phyloP scores from a whole-genome alignment of 1,140 invertebrate genomes.

The Nasonia vitripennis region DNA sequence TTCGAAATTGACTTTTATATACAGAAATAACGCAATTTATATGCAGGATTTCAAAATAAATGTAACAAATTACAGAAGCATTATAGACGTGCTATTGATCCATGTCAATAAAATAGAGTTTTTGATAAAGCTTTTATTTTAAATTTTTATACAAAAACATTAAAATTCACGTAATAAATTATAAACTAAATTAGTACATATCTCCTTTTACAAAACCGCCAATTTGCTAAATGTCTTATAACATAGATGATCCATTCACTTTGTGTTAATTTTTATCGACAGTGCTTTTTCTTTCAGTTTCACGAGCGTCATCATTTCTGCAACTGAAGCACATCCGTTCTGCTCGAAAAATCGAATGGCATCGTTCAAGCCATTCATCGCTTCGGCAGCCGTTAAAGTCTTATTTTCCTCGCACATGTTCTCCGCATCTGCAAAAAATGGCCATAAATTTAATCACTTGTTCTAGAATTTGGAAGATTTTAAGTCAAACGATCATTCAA shows the following conservation, averaged over 20 bases:
- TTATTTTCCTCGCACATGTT: slow-evolving; percentile 42
- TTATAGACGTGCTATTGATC: too few relatives aligned
- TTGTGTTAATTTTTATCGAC: slow-evolving; percentile 39
- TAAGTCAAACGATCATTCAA: not conserved
- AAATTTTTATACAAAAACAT: slow-evolving; percentile 33
- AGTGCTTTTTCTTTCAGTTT: slow-evolving; percentile 48
- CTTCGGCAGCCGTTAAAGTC: slow-evolving; percentile 35
- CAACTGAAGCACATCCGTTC: slow-evolving; percentile 26
- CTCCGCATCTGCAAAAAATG: slow-evolving; percentile 34
- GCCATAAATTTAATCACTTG: not conserved
- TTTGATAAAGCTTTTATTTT: slow-evolving; percentile 27
- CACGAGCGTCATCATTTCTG: slow-evolving; percentile 41
- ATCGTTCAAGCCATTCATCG: slow-evolving; percentile 33
- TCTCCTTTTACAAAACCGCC: slow-evolving; percentile 7
- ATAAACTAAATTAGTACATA: slow-evolving; percentile 19
- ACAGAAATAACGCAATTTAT: too few relatives aligned
- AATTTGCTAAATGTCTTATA: slow-evolving; percentile 26
- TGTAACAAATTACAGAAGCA: too few relatives aligned
- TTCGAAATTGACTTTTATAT: too few relatives aligned
- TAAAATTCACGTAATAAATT: slow-evolving; percentile 32
- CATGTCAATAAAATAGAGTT: not conserved
- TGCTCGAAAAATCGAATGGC: slow-evolving; percentile 45
- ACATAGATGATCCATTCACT: slow-evolving; percentile 14
- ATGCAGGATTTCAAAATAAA: too few relatives aligned
- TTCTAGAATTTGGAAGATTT: not conserved